phyloP scores from a whole-genome alignment of 1,140 invertebrate genomes.

The Diachasma alloeum region DNA sequence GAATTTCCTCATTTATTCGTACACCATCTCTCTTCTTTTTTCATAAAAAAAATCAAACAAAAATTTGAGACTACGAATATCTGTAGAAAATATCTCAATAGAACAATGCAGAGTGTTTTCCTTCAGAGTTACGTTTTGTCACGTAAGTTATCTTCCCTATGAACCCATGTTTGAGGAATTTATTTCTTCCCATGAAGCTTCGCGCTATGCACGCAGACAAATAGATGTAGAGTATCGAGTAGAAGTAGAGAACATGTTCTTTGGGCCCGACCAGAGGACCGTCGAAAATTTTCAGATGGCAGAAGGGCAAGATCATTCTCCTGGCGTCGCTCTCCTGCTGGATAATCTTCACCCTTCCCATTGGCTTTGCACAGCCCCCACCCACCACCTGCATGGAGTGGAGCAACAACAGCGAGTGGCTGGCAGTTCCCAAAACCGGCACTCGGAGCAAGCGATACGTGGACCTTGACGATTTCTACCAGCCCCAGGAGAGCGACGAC shows the following conservation, averaged over 20 bases:
- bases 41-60: too few relatives aligned
- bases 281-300: constrained; percentile 69
- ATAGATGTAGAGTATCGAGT: constrained; percentile 14
- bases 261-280: constrained; percentile 35
- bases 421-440: constrained; percentile 46
- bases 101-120: too few relatives aligned
- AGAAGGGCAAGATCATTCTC: constrained; percentile 86
- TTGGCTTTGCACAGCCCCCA: constrained; percentile 94
- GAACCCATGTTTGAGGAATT: neutral
- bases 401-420: constrained; percentile 72
- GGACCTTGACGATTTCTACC: constrained; percentile 35
- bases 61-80: too few relatives aligned
- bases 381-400: constrained; percentile 85
- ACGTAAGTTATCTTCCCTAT: too few relatives aligned
- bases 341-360: constrained; percentile 95
- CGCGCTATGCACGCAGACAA: neutral
- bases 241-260: constrained; percentile 37
- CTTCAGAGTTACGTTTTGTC: too few relatives aligned
- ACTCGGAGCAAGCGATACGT: constrained; percentile 46
- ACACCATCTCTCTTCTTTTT: too few relatives aligned
- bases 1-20: too few relatives aligned
- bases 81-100: too few relatives aligned
- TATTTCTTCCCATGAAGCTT: neutral
- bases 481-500: constrained; percentile 27
- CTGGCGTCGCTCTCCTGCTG: constrained; percentile 92